Evolutionary conservation across 2,797 vertebrate genomes (phyloP).

Genomic region (Spinus pinus): DNA sequence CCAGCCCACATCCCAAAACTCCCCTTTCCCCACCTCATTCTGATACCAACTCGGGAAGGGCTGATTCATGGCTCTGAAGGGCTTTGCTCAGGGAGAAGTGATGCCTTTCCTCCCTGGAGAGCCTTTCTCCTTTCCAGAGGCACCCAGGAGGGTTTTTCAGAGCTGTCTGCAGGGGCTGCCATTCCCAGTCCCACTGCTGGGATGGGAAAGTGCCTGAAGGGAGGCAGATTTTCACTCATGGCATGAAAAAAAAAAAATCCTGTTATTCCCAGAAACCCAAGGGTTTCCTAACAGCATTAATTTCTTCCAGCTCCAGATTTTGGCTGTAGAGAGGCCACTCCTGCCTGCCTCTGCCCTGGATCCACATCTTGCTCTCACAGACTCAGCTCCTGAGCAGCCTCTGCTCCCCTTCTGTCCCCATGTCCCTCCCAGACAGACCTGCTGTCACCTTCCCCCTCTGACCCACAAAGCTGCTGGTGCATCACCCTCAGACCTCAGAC

Average conservation of each 20-base stretch:
- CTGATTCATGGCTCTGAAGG: not conserved
- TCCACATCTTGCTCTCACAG: accelerated
- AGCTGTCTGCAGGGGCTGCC: not conserved
- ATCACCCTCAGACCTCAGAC: not conserved
- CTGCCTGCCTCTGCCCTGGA: not conserved
- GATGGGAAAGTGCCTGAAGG: not conserved
- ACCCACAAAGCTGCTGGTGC: not conserved
- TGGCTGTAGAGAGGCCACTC: not conserved
- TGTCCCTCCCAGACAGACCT: not conserved
- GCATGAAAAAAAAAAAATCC: accelerated
- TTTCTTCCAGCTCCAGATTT: not conserved
- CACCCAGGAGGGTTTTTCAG: not conserved
- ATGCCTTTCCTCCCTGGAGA: not conserved
- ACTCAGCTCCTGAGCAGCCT: not conserved
- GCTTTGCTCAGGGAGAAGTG: not conserved
- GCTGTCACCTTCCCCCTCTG: not conserved
- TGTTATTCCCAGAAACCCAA: not conserved
- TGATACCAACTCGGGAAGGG: not conserved
- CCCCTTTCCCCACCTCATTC: not conserved
- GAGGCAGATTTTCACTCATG: not conserved
- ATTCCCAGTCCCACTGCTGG: accelerated
- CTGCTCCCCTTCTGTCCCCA: not conserved
- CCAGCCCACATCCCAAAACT: accelerated
- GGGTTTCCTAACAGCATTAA: not conserved
- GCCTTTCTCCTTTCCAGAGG: not conserved